Conservation (phyloP, 1,140 invertebrate genomes). For the Diabrotica undecimpunctata region DNA sequence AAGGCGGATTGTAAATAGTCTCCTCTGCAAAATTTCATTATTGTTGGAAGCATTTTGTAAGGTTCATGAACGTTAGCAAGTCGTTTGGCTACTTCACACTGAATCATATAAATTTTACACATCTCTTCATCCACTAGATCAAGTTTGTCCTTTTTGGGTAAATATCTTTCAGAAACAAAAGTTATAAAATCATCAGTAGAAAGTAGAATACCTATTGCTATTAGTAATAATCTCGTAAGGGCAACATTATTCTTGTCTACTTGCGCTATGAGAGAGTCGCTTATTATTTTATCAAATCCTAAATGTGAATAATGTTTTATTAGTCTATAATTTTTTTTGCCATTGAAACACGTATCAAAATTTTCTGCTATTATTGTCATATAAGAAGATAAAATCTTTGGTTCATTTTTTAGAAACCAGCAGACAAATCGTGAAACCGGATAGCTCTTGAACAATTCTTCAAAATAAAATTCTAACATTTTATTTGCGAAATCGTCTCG, state of each 20-base stretch:
- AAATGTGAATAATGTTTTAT: slow-evolving; percentile 21
- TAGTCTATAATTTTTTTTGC: background rate
- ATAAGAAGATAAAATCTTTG: background rate
- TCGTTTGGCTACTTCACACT: slow-evolving; percentile 12
- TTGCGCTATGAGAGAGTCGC: slow-evolving; percentile 3
- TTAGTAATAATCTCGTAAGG: background rate
- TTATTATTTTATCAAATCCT: slow-evolving; percentile 18
- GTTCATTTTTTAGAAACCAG: slow-evolving; percentile 21
- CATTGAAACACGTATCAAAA: too few species aligned
- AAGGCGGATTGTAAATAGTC: slow-evolving; percentile 22
- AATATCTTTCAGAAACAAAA: slow-evolving; percentile 8
- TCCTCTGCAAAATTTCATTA: slow-evolving; percentile 20
- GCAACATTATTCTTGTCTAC: background rate
- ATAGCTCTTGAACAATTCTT: background rate
- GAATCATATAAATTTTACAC: slow-evolving; percentile 16
- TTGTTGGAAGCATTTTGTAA: slow-evolving; percentile 8
- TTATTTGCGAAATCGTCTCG: slow-evolving; percentile 9
- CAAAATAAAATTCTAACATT: slow-evolving; percentile 9
- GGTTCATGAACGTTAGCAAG: slow-evolving; percentile 4
- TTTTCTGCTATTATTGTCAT: slow-evolving; percentile 11
- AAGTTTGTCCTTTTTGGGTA: slow-evolving; percentile 16
- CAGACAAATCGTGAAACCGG: background rate
- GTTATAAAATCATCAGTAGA: slow-evolving; percentile 13
- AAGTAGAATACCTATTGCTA: slow-evolving; percentile 7
- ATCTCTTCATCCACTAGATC: slow-evolving; percentile 18